These are phyloP conservation scores for Leptinotarsa undecemlineata DNA, from an alignment of 1,140 invertebrate genomes.

Conservation along the genomic window DNA sequence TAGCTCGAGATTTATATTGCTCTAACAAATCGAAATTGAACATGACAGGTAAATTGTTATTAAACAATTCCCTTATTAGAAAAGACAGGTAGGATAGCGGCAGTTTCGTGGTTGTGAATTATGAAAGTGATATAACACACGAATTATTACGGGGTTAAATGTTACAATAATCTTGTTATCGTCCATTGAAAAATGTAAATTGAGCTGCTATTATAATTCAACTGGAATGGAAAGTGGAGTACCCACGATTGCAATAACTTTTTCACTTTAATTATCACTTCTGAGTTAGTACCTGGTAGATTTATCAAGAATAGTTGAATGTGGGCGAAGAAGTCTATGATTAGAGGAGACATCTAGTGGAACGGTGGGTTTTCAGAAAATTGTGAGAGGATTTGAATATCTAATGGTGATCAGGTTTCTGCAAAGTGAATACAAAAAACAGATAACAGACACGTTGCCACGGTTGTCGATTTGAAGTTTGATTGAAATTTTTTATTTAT, in stretches of 20 bases:
- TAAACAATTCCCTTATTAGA: not conserved
- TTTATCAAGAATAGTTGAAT: not conserved
- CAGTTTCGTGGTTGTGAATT: not conserved
- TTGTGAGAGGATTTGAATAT: no score
- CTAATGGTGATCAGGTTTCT: no score
- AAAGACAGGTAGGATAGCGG: not conserved
- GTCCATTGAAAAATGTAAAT: not conserved
- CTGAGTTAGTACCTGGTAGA: not conserved
- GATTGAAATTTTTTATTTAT: no score
- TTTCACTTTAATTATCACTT: not conserved
- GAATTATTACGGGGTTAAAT: not conserved
- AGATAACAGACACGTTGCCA: no score
- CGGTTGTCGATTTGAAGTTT: no score
- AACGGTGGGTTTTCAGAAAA: no score
- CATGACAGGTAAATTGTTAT: not conserved
- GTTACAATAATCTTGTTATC: not conserved
- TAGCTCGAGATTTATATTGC: not conserved
- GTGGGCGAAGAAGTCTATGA: not conserved
- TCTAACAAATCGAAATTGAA: not conserved
- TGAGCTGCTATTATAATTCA: not conserved
- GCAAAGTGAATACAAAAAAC: no score
- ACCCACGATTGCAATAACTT: slow-evolving; percentile 1
- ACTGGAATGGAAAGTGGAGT: not conserved
- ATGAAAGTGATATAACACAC: not conserved
- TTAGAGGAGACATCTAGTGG: no score